phyloP scores from a whole-genome alignment of 2,797 vertebrate genomes.

The Xerus rutilus region DNA sequence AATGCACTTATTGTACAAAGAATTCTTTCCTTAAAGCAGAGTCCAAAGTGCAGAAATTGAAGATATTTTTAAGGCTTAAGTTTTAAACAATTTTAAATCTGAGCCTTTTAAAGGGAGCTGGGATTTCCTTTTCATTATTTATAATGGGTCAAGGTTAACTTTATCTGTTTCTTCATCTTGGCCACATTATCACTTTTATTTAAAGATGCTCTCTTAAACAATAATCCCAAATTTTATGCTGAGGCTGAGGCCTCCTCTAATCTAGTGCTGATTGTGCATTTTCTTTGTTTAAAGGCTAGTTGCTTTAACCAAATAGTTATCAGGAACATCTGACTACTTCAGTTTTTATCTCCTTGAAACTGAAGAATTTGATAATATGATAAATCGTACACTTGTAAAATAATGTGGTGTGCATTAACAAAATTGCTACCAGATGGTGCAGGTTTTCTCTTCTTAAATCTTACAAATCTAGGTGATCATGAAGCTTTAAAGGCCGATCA shows the following conservation, averaged over 20 bases:
- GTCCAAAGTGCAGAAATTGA: slow-evolving; percentile 37
- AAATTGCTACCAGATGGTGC: slow-evolving; percentile 78
- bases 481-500: slow-evolving; percentile 23
- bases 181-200: slow-evolving; percentile 21
- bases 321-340: slow-evolving; percentile 61
- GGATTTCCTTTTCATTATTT: slow-evolving; percentile 60
- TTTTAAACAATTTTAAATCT: slow-evolving; percentile 56
- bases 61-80: slow-evolving; percentile 47
- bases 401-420: slow-evolving; percentile 73
- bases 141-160: slow-evolving; percentile 7
- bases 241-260: not conserved
- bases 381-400: slow-evolving; percentile 72
- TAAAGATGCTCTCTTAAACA: not conserved
- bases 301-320: slow-evolving; percentile 56
- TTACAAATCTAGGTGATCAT: slow-evolving; percentile 52
- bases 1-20: slow-evolving; percentile 8
- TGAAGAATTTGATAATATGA: slow-evolving; percentile 70
- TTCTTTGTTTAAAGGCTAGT: slow-evolving; percentile 55
- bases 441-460: slow-evolving; percentile 65
- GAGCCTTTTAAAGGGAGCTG: not conserved
- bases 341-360: slow-evolving; percentile 70
- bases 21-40: slow-evolving; percentile 33
- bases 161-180: slow-evolving; percentile 26
- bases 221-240: slow-evolving; percentile 19
- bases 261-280: slow-evolving; percentile 11